These are phyloP conservation scores for Hipposideros armiger DNA, from an alignment of 2,113 vertebrate species.

Conservation along the genomic window DNA sequence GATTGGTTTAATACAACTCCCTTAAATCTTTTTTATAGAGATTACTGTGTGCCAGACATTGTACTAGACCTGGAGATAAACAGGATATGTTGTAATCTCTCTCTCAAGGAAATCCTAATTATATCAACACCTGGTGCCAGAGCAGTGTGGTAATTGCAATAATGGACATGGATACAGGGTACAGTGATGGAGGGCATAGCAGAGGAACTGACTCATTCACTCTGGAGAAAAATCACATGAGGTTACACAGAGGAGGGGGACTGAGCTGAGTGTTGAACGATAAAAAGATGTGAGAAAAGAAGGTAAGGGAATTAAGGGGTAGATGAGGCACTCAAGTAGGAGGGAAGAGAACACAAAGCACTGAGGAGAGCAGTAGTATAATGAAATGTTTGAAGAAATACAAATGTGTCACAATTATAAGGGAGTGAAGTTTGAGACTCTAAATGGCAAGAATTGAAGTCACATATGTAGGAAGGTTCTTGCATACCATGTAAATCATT, in stretches of 20 bases:
- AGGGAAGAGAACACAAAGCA: not conserved
- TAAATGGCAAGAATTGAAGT: not conserved
- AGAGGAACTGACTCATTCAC: not conserved
- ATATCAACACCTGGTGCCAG: not conserved
- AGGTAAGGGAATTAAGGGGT: not conserved
- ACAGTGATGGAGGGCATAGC: not conserved
- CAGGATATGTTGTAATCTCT: not conserved
- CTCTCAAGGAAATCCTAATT: not conserved
- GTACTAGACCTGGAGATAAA: not conserved
- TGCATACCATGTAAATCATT: not conserved
- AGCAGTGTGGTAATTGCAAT: not conserved
- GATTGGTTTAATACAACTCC: not conserved
- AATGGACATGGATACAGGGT: not conserved
- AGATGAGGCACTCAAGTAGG: not conserved
- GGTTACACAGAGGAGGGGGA: not conserved
- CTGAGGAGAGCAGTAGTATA: not conserved
- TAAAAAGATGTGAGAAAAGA: not conserved
- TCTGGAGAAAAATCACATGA: not conserved
- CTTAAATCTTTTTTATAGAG: not conserved
- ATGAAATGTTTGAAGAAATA: not conserved
- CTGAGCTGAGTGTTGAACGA: not conserved
- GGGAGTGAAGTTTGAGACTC: not conserved
- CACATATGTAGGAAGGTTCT: not conserved
- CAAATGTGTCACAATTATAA: not conserved
- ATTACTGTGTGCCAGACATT: not conserved